Evolutionary conservation across 2,113 vertebrate genomes (phyloP).

Genomic region (Petrocephalus microphthalmus): DNA sequence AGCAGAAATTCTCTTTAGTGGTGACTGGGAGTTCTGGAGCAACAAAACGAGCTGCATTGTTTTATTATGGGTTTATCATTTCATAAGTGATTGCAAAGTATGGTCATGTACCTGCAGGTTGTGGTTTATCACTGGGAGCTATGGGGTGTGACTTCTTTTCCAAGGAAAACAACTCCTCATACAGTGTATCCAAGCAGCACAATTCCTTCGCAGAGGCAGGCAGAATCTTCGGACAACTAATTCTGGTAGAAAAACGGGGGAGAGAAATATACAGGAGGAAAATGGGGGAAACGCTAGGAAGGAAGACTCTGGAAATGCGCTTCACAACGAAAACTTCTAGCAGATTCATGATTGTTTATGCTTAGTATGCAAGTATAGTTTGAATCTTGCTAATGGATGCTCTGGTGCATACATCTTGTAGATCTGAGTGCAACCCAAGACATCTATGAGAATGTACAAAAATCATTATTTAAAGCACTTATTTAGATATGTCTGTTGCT

Average conservation of each 20-base stretch:
- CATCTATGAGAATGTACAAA: not conserved
- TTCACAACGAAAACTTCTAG: not conserved
- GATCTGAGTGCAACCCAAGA: not conserved
- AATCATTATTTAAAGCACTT: not conserved
- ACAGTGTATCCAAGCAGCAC: not conserved
- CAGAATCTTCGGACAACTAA: not conserved
- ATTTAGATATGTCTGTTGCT: not conserved
- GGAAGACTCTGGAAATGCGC: not conserved
- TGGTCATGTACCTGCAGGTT: not conserved
- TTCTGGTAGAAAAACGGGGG: not conserved
- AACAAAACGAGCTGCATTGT: not conserved
- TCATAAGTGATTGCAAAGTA: not conserved
- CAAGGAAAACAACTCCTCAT: not conserved
- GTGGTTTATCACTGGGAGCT: not conserved
- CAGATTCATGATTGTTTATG: not conserved
- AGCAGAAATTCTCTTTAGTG: not conserved
- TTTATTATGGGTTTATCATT: not conserved
- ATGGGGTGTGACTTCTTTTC: not conserved
- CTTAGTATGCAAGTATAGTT: not conserved
- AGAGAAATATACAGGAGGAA: not conserved
- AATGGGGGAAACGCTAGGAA: not conserved
- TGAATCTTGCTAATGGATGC: not conserved
- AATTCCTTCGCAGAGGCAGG: not conserved
- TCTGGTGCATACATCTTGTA: not conserved
- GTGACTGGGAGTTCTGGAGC: not conserved